phyloP scores from a whole-genome alignment of 2,113 vertebrate species.

The Dasyornis broadbenti region DNA sequence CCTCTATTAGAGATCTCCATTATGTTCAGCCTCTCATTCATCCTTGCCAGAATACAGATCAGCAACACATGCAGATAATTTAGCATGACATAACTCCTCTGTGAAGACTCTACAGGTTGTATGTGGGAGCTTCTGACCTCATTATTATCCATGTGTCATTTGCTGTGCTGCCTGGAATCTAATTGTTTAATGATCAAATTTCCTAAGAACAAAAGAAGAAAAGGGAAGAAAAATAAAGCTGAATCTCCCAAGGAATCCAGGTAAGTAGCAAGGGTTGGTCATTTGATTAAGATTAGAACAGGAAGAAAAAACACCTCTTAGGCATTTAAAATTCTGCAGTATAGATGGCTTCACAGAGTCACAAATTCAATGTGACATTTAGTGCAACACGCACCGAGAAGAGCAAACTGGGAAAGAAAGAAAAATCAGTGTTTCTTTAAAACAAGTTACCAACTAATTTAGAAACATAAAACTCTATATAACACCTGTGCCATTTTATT shows the following conservation, averaged over 20 bases:
- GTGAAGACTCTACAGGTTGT: constrained; percentile 56
- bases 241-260: constrained; percentile 10
- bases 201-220: background rate
- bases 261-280: background rate
- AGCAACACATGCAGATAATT: constrained; percentile 43
- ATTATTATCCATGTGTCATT: background rate
- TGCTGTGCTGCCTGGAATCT: constrained; percentile 11
- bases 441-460: constrained; percentile 47
- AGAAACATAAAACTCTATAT: constrained; percentile 38
- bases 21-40: constrained; percentile 27
- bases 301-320: background rate
- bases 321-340: background rate
- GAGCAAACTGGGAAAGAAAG: background rate
- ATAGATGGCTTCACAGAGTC: background rate
- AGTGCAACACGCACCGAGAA: background rate
- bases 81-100: constrained; percentile 11
- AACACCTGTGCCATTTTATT: background rate
- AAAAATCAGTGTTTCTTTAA: constrained; percentile 57
- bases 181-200: background rate
- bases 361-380: constrained; percentile 56
- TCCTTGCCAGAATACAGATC: constrained; percentile 29
- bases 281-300: background rate
- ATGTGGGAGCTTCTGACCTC: constrained; percentile 11
- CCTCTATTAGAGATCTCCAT: constrained; percentile 24
- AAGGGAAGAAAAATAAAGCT: fast-evolving